Percentiles rank a stretch among this genome's conserved stretches.
Conservation (phyloP, 2,888 invertebrate genomes). For the Ariolimax columbianus region DNA sequence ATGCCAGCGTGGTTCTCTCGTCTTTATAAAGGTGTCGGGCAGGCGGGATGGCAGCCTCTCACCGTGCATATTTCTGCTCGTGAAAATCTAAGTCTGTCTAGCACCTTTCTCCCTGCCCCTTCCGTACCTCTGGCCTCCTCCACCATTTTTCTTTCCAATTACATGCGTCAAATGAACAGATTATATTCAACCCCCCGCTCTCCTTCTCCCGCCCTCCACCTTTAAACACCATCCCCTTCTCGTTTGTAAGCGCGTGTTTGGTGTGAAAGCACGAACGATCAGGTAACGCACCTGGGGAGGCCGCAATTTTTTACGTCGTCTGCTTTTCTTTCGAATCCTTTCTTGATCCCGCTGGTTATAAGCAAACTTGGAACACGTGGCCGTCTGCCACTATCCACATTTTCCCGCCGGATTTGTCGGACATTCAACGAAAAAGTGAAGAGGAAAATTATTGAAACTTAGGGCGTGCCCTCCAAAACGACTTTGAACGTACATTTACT, state of each 20-base stretch:
- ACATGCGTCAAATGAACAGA: neutral
- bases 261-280: slow-evolving; percentile 24
- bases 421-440: neutral
- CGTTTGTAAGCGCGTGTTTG: neutral
- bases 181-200: neutral
- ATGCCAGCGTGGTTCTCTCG: neutral
- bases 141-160: neutral
- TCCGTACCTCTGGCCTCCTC: neutral
- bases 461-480: neutral
- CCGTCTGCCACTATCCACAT: neutral
- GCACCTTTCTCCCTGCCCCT: neutral
- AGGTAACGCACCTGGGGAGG: slow-evolving; percentile 11
- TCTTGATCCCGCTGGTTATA: neutral
- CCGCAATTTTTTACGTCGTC: neutral
- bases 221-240: too few species aligned
- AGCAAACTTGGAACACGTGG: slow-evolving; percentile 26
- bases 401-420: neutral
- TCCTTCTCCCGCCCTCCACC: too few species aligned
- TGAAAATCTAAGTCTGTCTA: slow-evolving; percentile 10
- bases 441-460: neutral
- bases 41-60: neutral
- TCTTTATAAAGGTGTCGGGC: neutral
- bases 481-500: too few species aligned
- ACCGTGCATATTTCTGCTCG: neutral
- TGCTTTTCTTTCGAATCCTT: neutral